Conservation (phyloP, 2,888 invertebrate genomes). For the Endotricha flammealis region DNA sequence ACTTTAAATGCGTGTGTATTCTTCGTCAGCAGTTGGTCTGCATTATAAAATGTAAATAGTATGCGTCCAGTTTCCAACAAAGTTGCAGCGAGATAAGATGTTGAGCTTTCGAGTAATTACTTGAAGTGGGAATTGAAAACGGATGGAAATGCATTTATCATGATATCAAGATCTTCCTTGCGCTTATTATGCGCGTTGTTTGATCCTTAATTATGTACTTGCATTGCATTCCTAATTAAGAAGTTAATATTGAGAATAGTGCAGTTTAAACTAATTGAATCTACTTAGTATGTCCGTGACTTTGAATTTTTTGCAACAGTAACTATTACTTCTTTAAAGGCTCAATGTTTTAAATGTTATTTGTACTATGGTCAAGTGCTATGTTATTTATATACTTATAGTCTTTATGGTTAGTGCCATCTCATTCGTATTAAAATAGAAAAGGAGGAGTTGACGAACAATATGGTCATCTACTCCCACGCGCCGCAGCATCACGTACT, state of each 20-base stretch:
- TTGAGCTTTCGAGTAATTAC: background rate
- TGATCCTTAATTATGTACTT: no score
- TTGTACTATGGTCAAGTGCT: no score
- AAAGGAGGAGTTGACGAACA: background rate
- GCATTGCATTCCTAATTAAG: no score
- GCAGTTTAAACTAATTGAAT: no score
- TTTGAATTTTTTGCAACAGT: no score
- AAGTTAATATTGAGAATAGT: no score
- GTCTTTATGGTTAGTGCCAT: no score
- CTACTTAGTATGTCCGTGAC: no score
- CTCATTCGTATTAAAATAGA: no score
- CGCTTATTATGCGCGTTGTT: background rate
- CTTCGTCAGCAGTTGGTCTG: background rate
- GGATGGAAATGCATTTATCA: background rate
- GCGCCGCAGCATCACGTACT: slow-evolving; percentile 52
- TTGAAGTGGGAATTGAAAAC: background rate
- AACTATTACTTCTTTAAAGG: no score
- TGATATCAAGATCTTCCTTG: background rate
- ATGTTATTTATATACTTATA: no score
- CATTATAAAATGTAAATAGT: slow-evolving; percentile 1
- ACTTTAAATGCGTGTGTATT: slow-evolving; percentile 1
- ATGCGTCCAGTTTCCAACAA: background rate
- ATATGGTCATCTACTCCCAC: slow-evolving; percentile 35
- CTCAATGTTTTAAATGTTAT: no score
- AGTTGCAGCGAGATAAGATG: background rate